Conservation (phyloP, 1,140 invertebrate species). For the Globodera ellingtonae region DNA sequence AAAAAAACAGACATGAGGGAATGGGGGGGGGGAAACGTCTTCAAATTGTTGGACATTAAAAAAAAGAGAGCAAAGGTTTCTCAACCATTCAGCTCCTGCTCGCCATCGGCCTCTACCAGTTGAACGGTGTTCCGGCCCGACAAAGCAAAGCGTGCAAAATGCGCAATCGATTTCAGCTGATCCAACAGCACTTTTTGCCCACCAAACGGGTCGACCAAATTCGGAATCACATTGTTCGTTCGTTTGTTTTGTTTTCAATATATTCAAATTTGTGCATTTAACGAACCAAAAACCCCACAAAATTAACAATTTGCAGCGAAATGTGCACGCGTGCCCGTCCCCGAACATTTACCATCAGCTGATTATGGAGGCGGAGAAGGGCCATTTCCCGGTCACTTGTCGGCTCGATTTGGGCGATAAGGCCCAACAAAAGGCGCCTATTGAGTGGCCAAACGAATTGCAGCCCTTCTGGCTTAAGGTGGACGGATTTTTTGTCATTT, state of each 20-base stretch:
- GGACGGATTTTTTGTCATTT: neutral
- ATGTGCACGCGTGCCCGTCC: constrained; percentile 6
- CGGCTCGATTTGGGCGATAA: constrained; percentile 38
- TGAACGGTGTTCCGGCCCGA: neutral
- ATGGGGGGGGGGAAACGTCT: too few species aligned
- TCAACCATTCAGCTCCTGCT: constrained; percentile 8
- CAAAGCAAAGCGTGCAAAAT: neutral
- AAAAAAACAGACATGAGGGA: too few species aligned
- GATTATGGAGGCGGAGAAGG: constrained; percentile 44
- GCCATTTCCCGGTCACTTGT: constrained; percentile 36
- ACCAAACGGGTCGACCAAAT: constrained; percentile 47
- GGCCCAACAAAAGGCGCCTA: constrained; percentile 30
- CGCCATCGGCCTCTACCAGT: constrained; percentile 1
- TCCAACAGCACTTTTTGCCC: constrained; percentile 42
- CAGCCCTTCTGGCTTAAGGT: constrained; percentile 43
- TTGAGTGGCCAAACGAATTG: constrained; percentile 46
- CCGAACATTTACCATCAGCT: constrained; percentile 17
- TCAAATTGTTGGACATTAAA: neutral
- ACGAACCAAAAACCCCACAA: constrained; percentile 13
- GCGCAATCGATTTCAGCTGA: constrained; percentile 39
- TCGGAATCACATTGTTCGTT: constrained; percentile 40
- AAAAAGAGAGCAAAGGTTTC: constrained; percentile 5
- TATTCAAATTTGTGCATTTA: constrained; percentile 34
- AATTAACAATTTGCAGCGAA: neutral
- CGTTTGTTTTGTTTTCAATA: neutral